Conservation (phyloP, 2,888 invertebrate species). For the Cheilosia impressa region DNA sequence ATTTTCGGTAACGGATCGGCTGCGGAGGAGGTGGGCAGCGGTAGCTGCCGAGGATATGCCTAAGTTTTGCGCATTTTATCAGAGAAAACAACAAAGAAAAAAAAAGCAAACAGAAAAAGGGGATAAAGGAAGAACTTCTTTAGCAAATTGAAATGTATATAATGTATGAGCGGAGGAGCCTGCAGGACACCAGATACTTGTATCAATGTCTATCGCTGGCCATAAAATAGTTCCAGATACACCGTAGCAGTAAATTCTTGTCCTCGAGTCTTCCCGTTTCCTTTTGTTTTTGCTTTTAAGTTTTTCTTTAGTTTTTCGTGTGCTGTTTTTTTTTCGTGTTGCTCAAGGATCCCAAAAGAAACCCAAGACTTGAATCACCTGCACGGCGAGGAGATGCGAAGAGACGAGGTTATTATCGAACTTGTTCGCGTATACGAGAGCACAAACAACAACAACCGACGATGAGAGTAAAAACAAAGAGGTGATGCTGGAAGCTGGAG, state of each 20-base stretch:
- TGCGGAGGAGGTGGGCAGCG: slow-evolving; percentile 11
- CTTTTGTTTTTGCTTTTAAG: slow-evolving; percentile 4
- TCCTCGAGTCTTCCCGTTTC: slow-evolving; percentile 31
- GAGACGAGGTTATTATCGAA: slow-evolving; percentile 71
- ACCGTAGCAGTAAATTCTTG: slow-evolving; percentile 57
- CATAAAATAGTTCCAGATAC: slow-evolving; percentile 72
- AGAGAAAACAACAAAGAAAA: slow-evolving; percentile 11
- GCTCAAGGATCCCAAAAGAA: slow-evolving; percentile 26
- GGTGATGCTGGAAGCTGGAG: neutral
- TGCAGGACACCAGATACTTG: slow-evolving; percentile 61
- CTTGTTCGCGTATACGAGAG: slow-evolving; percentile 38
- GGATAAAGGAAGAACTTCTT: slow-evolving; percentile 59
- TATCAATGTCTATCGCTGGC: slow-evolving; percentile 67
- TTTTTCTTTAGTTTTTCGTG: neutral
- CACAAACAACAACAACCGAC: slow-evolving; percentile 66
- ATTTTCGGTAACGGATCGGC: slow-evolving; percentile 18
- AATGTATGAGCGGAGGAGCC: slow-evolving; percentile 67
- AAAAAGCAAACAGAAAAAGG: neutral
- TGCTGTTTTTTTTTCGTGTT: slow-evolving; percentile 7
- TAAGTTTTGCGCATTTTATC: slow-evolving; percentile 61
- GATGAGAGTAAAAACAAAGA: slow-evolving; percentile 46
- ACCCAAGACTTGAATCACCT: slow-evolving; percentile 50
- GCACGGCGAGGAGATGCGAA: slow-evolving; percentile 47
- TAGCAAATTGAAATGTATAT: slow-evolving; percentile 74
- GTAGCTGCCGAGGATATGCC: slow-evolving; percentile 44